Base-by-base conservation (phyloP, 2,113 vertebrate genomes). In the Phainopepla nitens region DNA sequence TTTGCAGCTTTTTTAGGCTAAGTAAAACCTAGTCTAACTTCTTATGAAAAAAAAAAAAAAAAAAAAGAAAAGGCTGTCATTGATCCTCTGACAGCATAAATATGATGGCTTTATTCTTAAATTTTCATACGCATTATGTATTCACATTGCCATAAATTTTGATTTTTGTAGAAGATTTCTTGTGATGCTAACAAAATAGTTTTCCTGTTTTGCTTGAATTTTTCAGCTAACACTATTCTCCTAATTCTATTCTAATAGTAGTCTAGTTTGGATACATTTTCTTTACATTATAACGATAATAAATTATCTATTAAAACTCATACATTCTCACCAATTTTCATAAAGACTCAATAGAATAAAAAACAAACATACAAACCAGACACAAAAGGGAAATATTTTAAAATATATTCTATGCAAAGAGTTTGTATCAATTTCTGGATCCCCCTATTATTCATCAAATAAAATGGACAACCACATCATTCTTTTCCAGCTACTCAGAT, bases 331-430 rank as follows among this genome's bases (percentile, higher is more conserved):
- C 1, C 6, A 71, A 66, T 77, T 84, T 33, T 1, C 50, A 11
- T 42, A 36, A 27, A 45, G 22, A 45, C 5, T n/a, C 18, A 58
- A 17, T 5, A 44, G 25, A 58, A 57, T 6, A 61, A 76, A 57
- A 92, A 75, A 14, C 3, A 60, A 77, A 9, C 2, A 36, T 42
- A 33, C 5, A 49, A 87, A 36, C 4, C 5, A 42, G 10, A 33
- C 2, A n/a, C 19, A 68, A 83, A 82, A 44, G 2, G 44, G 47
- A 68, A 66, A 6, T 16, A 36, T n/a, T 61, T 13, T 28, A 45
- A 14, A 70, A 65, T 9, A 65, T 1, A 14, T n/a, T 77, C 10
- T 50, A 9, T 69, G 13, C 0, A 5, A 70, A 87, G 53, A 0
- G 1, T 28, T 69, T 53, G 6, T 33, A 36, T 7, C 29, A 23